Percentiles rank a stretch among this genome's conserved stretches.
Evolutionary conservation across 37 sponge, comb jelly and placozoan species (phyloP).

Genomic region (Aphrocallistes beatrix): DNA sequence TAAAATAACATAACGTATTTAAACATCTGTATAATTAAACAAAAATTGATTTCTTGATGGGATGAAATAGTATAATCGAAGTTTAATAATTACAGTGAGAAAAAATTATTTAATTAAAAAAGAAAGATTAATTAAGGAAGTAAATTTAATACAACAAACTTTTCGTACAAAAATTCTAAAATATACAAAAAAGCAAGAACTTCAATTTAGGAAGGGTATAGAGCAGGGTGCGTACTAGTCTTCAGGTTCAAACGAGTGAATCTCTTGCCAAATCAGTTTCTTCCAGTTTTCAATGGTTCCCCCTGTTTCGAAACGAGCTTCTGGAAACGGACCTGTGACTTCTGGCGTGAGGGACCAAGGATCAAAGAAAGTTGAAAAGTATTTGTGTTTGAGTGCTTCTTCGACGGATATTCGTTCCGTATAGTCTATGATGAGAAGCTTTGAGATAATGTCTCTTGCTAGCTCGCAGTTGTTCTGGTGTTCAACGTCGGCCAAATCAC

Average conservation of each 20-base stretch:
- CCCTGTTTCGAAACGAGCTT: slow-evolving; percentile 13
- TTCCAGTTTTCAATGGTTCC: slow-evolving; percentile 6
- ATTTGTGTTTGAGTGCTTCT: slow-evolving; percentile 2
- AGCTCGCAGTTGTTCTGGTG: not conserved
- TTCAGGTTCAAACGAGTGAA: not conserved
- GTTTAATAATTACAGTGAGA: no score
- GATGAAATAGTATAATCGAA: no score
- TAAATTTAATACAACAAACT: no score
- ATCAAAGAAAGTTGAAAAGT: not conserved
- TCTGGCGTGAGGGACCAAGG: not conserved
- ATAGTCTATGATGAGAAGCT: not conserved
- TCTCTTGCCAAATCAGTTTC: not conserved
- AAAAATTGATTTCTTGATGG: no score
- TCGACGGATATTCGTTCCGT: not conserved
- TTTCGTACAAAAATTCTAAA: no score
- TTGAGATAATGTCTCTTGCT: not conserved
- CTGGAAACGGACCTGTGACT: not conserved
- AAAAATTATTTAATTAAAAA: no score
- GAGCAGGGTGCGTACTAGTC: no score
- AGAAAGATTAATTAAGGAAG: no score
- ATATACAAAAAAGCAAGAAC: no score
- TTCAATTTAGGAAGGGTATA: no score
- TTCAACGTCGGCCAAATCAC: not conserved
- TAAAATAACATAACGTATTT: no score
- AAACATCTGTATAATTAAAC: no score